phyloP scores from a whole-genome alignment of 2,797 vertebrate genomes.

The Chrosomus eos region DNA sequence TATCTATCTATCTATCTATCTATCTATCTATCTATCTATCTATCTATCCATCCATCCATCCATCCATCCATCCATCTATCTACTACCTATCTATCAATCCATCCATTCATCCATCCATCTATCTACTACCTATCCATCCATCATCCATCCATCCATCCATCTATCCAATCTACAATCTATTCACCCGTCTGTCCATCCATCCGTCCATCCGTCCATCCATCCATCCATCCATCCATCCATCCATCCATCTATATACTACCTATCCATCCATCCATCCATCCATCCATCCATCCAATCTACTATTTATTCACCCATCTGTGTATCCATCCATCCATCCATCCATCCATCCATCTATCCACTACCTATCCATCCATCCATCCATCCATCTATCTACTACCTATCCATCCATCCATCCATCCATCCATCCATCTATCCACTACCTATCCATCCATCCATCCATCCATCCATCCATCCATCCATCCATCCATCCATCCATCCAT shows the following conservation, averaged over 20 bases:
- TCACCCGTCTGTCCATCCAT: no score
- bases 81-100: no score
- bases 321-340: no score
- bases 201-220: no score
- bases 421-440: conserved; percentile 15
- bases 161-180: accelerated
- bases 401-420: no score
- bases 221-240: accelerated
- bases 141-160: no score
- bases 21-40: neutral
- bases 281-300: accelerated
- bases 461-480: neutral
- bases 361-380: no score
- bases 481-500: conserved; percentile 22
- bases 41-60: neutral
- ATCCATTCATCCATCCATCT: accelerated
- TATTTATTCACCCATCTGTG: neutral
- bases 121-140: neutral
- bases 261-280: accelerated
- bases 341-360: no score
- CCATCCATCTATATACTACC: no score
- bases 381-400: neutral
- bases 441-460: neutral
- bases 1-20: neutral
- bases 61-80: no score